Base-by-base conservation (phyloP, 2,797 vertebrate genomes). In the Chelon labrosus region DNA sequence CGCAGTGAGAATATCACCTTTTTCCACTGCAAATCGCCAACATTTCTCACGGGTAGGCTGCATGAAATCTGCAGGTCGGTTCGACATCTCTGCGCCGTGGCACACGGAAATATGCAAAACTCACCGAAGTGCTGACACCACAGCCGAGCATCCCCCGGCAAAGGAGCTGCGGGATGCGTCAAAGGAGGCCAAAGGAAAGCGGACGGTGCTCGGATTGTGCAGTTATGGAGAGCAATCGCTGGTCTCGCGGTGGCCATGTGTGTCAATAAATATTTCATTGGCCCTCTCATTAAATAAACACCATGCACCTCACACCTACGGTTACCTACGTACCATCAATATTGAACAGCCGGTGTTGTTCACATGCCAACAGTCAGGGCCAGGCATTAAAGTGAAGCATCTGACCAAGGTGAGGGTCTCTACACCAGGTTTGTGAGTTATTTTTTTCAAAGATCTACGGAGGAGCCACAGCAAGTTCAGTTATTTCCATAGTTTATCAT, bases 211-310 rank as follows among this genome's bases (percentile, higher is more conserved):
- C 62, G 31, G 61, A 65, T 68, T 11, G 72, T 64, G 82, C 70
- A 66, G 73, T 85, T 79, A 77, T 73, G 60, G 31, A 31, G 31
- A 31, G 77, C 70, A 78, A 64, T 47, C 75, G 68, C 42, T 37
- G 46, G 27, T 53, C 50, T 79, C 54, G 67, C 82, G 22, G 80
- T 37, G n/a, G 79, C 81, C 87, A 85, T 85, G 84, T 84, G 84
- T 67, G 62, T 51, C 5, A 57, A 92, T 94, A 68, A 93, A 94
- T 94, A 92, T 93, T 94, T 95, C 82, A 93, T 64, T 83, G 22
- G 62, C 8, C 41, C 46, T 47, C 85, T 92, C 89, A 93, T 93
- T 91, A 93, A 93, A 93, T 90, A 91, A 94, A 90, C 90, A 93
- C 58, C 10, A 50, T 1, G 63, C 79, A 68, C 69, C 73, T 80